Percentiles rank a stretch among this genome's conserved stretches.
phyloP scores from a whole-genome alignment of 2,888 invertebrate species.

The Xylophagus ater region DNA sequence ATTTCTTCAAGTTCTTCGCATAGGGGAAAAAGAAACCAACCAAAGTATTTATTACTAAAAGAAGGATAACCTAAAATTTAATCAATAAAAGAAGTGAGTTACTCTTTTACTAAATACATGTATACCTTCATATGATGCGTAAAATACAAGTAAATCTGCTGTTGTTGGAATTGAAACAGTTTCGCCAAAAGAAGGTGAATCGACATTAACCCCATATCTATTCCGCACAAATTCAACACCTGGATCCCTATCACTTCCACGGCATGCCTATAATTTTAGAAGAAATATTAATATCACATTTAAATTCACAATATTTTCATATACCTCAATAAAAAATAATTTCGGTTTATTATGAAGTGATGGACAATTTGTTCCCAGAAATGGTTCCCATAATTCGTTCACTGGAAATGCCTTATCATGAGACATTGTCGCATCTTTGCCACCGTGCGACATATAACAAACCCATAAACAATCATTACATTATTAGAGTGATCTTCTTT shows the following conservation, averaged over 20 bases:
- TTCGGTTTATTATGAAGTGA: conserved; percentile 58
- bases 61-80: too few relatives aligned
- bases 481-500: conserved; percentile 45
- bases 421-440: conserved; percentile 47
- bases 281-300: too few relatives aligned
- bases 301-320: not conserved
- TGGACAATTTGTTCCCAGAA: conserved; percentile 47
- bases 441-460: conserved; percentile 55
- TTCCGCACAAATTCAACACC: too few relatives aligned
- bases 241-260: conserved; percentile 47
- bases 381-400: conserved; percentile 48
- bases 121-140: conserved; percentile 58
- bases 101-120: too few relatives aligned
- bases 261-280: conserved; percentile 51
- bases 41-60: conserved; percentile 53
- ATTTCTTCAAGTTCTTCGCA: conserved; percentile 43
- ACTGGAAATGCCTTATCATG: conserved; percentile 46
- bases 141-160: conserved; percentile 58
- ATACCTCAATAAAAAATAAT: conserved; percentile 57
- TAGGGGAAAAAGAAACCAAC: conserved; percentile 64
- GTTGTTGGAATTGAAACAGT: too few relatives aligned
- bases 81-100: too few relatives aligned
- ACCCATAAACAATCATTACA: conserved; percentile 52
- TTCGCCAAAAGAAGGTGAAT: too few relatives aligned
- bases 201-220: too few relatives aligned